Conservation (phyloP, 1,140 invertebrate genomes). For the Trachelipus rathkii region DNA sequence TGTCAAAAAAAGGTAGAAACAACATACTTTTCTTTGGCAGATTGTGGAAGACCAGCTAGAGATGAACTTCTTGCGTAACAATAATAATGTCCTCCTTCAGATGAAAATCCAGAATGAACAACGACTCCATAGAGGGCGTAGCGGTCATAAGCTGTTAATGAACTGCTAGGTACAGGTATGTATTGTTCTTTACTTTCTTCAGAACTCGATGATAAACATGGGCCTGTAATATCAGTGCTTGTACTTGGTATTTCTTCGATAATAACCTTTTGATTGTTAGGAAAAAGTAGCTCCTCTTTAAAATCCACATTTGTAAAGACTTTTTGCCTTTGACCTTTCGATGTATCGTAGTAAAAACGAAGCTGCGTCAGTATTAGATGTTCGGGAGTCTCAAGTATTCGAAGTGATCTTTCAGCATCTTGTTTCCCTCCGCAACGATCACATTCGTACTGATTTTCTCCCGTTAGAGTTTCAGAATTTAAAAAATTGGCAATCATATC, state of each 20-base stretch:
- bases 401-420: conserved; percentile 69
- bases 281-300: conserved; percentile 43
- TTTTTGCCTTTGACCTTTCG: conserved; percentile 45
- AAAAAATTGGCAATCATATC: conserved; percentile 68
- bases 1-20: too few species aligned
- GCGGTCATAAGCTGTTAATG: conserved; percentile 38
- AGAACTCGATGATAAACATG: neutral
- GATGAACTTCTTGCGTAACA: conserved; percentile 63
- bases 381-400: conserved; percentile 65
- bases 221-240: neutral
- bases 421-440: conserved; percentile 67
- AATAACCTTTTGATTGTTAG: neutral
- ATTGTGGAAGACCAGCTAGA: conserved; percentile 23
- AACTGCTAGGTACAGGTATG: neutral
- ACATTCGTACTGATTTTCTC: conserved; percentile 77
- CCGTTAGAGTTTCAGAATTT: conserved; percentile 67
- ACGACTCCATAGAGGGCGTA: conserved; percentile 75
- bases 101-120: conserved; percentile 72
- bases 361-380: conserved; percentile 75
- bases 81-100: conserved; percentile 82
- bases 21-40: neutral
- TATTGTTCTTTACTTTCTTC: neutral
- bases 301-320: conserved; percentile 53
- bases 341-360: conserved; percentile 70
- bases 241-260: neutral